Evolutionary conservation across 2,888 invertebrate genomes (phyloP).

Genomic region (Pammene aurita): DNA sequence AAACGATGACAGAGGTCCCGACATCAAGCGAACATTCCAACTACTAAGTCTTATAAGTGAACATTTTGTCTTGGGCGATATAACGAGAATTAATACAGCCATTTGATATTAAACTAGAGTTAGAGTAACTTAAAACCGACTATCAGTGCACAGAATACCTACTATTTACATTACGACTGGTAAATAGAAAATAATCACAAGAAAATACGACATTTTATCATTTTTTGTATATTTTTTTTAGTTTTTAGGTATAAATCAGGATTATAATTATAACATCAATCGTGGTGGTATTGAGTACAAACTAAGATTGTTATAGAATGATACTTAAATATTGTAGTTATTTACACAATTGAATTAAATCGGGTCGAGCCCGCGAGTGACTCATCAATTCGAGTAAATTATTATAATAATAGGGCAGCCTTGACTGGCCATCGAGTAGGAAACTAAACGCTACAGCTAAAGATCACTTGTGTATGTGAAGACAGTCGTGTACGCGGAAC

Average conservation of each 20-base stretch:
- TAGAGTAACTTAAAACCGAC: constrained; percentile 71
- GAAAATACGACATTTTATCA: constrained; percentile 56
- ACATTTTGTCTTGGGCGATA: constrained; percentile 62
- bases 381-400: constrained; percentile 40
- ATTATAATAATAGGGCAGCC: constrained; percentile 49
- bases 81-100: constrained; percentile 72
- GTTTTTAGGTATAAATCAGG: constrained; percentile 61
- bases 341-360: constrained; percentile 45
- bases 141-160: constrained; percentile 78
- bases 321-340: constrained; percentile 45
- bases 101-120: constrained; percentile 66
- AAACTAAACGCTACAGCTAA: constrained; percentile 61
- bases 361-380: constrained; percentile 44
- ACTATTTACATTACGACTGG: constrained; percentile 74
- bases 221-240: constrained; percentile 61
- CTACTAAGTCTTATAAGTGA: constrained; percentile 61
- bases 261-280: constrained; percentile 60
- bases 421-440: constrained; percentile 59
- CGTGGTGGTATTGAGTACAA: constrained; percentile 65
- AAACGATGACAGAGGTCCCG: constrained; percentile 51
- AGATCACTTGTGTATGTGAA: constrained; percentile 73
- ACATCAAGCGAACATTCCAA: constrained; percentile 56
- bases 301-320: constrained; percentile 63
- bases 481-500: constrained; percentile 78
- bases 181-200: constrained; percentile 61